A percentile compares a stretch with the other conserved stretches of the same genome.
Conservation (phyloP, 2,113 vertebrate genomes). For the Dasyurus viverrinus region DNA sequence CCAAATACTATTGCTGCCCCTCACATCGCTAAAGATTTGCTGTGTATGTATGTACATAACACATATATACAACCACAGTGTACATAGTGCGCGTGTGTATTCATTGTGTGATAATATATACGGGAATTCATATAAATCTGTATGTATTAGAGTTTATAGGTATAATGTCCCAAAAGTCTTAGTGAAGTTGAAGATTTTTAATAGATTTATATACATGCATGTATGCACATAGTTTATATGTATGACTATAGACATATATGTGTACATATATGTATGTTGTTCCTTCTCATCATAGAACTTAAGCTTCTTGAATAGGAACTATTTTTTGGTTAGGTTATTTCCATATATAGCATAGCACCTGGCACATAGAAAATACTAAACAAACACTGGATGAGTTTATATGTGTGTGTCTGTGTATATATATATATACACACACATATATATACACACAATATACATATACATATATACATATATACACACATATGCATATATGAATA, state of each 20-base stretch:
- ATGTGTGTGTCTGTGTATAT: no score
- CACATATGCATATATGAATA: no score
- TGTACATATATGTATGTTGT: neutral
- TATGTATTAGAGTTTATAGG: neutral
- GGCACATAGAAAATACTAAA: neutral
- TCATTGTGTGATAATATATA: neutral
- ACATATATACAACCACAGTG: no score
- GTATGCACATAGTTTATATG: neutral
- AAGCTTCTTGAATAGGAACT: neutral
- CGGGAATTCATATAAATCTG: neutral
- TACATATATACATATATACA: no score
- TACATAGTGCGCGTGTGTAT: neutral
- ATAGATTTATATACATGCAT: neutral
- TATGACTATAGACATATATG: neutral
- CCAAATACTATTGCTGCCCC: neutral
- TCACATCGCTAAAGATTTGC: no score
- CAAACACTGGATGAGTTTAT: neutral
- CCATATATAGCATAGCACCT: neutral
- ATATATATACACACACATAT: no score
- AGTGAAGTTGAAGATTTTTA: neutral
- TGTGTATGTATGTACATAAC: neutral
- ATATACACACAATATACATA: no score
- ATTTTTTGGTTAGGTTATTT: neutral
- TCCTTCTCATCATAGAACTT: neutral
- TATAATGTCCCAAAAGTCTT: neutral